Evolutionary conservation across 2,113 vertebrate species (phyloP).

Genomic region (Cacatua alba): DNA sequence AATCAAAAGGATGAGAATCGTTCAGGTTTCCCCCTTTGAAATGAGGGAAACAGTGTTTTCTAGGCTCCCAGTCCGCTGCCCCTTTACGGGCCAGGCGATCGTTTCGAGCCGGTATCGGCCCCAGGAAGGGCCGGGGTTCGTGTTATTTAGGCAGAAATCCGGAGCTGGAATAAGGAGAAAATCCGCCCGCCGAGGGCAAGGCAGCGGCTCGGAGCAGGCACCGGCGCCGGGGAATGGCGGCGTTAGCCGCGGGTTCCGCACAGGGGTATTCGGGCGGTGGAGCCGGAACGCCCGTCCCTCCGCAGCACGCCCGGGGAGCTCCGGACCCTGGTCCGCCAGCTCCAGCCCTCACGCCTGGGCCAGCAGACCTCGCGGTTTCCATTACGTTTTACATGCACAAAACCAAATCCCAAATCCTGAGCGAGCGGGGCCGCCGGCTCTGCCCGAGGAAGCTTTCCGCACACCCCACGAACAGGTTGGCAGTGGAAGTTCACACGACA

Average conservation of each 20-base stretch:
- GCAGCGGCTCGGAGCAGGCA: background rate
- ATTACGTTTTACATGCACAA: rapidly evolving
- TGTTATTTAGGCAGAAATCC: background rate
- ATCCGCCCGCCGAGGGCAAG: background rate
- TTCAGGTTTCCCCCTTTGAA: conserved; percentile 82
- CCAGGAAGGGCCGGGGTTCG: background rate
- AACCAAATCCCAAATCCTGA: rapidly evolving
- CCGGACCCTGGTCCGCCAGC: background rate
- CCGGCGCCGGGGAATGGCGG: background rate
- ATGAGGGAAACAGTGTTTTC: conserved; percentile 80
- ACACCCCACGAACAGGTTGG: too few species aligned
- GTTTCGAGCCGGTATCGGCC: background rate
- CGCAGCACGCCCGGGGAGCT: background rate
- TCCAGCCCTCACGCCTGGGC: background rate
- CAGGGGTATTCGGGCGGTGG: background rate
- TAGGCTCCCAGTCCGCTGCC: conserved; percentile 57
- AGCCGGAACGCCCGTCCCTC: background rate
- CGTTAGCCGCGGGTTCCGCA: too few species aligned
- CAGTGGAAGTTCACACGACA: background rate
- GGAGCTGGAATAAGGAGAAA: background rate
- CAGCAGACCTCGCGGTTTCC: background rate
- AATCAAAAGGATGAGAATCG: conserved; percentile 85
- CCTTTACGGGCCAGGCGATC: conserved; percentile 38
- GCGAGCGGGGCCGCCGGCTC: background rate
- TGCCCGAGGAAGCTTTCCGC: background rate